Conservation (phyloP, 2,797 vertebrate species). For the Brachymystax lenok region DNA sequence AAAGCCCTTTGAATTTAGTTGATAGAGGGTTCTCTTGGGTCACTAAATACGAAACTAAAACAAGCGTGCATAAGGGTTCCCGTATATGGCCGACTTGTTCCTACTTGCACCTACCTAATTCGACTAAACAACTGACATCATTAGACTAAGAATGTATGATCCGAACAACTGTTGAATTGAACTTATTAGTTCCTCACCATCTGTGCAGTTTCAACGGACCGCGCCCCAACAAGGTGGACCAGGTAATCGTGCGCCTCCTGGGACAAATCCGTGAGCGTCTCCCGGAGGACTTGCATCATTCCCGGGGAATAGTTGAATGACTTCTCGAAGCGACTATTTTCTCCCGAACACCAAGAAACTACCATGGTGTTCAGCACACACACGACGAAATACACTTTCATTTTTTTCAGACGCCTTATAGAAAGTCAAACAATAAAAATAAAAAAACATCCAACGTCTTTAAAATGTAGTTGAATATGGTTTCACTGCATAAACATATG, state of each 20-base stretch:
- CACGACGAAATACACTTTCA: neutral
- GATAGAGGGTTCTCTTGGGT: too few species aligned
- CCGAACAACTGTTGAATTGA: too few species aligned
- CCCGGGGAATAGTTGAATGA: slow-evolving; percentile 10
- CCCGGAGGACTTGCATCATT: slow-evolving; percentile 40
- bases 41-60: neutral
- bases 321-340: slow-evolving; percentile 7
- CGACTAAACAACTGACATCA: neutral
- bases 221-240: slow-evolving; percentile 52
- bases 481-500: too few species aligned
- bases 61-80: neutral
- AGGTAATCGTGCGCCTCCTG: slow-evolving; percentile 54
- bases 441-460: neutral
- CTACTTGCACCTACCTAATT: neutral
- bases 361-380: slow-evolving; percentile 1
- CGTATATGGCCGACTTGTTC: neutral
- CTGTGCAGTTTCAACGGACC: slow-evolving; percentile 53
- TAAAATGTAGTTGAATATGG: neutral
- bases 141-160: too few species aligned
- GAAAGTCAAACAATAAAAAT: neutral
- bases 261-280: slow-evolving; percentile 43
- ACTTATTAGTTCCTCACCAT: slow-evolving; percentile 53
- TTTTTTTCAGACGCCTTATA: neutral
- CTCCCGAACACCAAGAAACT: neutral
- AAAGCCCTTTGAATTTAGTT: neutral